These are phyloP conservation scores for Myotis pilosus DNA, from an alignment of 2,797 vertebrate genomes.

Conservation along the genomic window DNA sequence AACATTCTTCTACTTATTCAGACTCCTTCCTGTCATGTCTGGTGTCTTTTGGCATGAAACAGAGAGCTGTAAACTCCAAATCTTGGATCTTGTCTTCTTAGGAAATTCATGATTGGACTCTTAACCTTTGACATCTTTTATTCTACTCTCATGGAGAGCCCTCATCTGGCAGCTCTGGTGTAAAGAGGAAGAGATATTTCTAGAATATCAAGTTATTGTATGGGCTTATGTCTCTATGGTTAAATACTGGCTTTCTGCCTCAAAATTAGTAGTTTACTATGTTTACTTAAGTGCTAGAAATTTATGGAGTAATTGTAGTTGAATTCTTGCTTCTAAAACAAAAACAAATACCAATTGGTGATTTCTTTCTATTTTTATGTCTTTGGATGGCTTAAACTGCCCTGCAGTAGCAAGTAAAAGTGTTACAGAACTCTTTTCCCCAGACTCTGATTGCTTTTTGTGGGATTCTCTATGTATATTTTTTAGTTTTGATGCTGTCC, in stretches of 20 bases:
- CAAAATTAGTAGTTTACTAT: constrained; percentile 63
- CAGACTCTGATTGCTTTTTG: background rate
- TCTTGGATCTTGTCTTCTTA: constrained; percentile 12
- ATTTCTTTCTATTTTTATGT: constrained; percentile 51
- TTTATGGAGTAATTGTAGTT: constrained; percentile 50
- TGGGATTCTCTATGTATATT: background rate
- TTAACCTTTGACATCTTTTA: constrained; percentile 24
- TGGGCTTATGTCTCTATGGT: constrained; percentile 20
- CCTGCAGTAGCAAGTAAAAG: background rate
- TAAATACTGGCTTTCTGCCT: constrained; percentile 57
- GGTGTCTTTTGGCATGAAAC: constrained; percentile 12
- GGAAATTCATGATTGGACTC: constrained; percentile 29
- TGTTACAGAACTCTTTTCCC: background rate
- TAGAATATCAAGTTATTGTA: constrained; percentile 23
- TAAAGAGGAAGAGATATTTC: constrained; percentile 42
- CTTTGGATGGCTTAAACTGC: background rate
- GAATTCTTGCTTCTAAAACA: constrained; percentile 60
- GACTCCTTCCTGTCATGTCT: background rate
- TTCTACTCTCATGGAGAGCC: background rate
- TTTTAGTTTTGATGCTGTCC: background rate
- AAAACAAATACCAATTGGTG: constrained; percentile 55
- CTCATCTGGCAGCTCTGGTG: constrained; percentile 1
- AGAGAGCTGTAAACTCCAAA: constrained; percentile 3
- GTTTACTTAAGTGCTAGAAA: constrained; percentile 60
- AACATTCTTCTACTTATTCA: background rate